Conservation (phyloP, 1,140 invertebrate species). For the Oreohelix idahoensis region DNA sequence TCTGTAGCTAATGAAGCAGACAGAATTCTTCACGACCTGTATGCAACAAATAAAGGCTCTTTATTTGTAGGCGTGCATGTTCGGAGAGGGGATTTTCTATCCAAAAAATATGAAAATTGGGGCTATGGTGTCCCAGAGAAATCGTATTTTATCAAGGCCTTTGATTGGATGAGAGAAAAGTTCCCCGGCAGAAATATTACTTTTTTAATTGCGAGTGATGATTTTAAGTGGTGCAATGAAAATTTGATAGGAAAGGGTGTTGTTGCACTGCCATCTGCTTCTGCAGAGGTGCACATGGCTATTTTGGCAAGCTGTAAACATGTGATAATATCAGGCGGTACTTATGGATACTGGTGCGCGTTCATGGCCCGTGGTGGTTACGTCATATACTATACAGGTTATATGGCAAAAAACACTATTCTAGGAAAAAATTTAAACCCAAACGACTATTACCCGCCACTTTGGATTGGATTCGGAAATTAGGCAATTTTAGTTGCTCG, state of each 20-base stretch:
- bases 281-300: slow-evolving; percentile 60
- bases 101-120: too few species aligned
- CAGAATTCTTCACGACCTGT: neutral
- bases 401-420: slow-evolving; percentile 41
- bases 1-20: neutral
- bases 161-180: slow-evolving; percentile 35
- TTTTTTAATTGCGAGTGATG: slow-evolving; percentile 56
- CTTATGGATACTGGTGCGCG: slow-evolving; percentile 66
- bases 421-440: slow-evolving; percentile 39
- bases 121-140: slow-evolving; percentile 33
- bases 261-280: slow-evolving; percentile 38
- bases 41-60: neutral
- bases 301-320: slow-evolving; percentile 62
- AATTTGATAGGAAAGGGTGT: slow-evolving; percentile 30
- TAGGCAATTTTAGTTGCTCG: too few species aligned
- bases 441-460: slow-evolving; percentile 51
- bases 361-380: slow-evolving; percentile 64
- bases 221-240: slow-evolving; percentile 45
- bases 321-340: slow-evolving; percentile 59
- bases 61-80: slow-evolving; percentile 47
- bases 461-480: slow-evolving; percentile 55
- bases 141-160: slow-evolving; percentile 42
- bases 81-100: slow-evolving; percentile 35
- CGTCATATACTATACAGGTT: slow-evolving; percentile 58
- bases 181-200: slow-evolving; percentile 23